phyloP scores from a whole-genome alignment of 2,888 invertebrate species.

The Synergus itoensis region DNA sequence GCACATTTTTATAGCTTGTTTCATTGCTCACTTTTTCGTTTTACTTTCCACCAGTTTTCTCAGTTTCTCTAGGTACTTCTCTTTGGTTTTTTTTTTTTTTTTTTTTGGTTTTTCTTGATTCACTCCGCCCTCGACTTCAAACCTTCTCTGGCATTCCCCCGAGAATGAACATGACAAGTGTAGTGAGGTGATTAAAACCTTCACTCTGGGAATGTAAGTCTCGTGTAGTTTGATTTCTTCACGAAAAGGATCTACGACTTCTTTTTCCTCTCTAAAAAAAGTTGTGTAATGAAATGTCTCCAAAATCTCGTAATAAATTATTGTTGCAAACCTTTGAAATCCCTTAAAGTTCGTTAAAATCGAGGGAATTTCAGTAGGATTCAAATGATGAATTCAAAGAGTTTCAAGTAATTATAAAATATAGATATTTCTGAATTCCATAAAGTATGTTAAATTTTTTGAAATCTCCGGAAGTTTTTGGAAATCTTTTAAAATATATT shows the following conservation, averaged over 20 bases:
- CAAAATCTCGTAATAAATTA: too few relatives aligned
- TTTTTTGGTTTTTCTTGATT: slow-evolving; percentile 22
- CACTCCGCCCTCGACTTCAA: background rate
- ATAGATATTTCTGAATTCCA: too few relatives aligned
- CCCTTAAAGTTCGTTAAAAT: too few relatives aligned
- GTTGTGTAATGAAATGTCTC: too few relatives aligned
- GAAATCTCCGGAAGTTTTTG: too few relatives aligned
- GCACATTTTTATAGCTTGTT: slow-evolving; percentile 27
- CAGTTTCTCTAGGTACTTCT: slow-evolving; percentile 2
- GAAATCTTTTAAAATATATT: too few relatives aligned
- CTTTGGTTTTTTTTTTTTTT: slow-evolving; percentile 14
- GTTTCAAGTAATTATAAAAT: too few relatives aligned
- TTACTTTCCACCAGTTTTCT: background rate
- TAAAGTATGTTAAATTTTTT: too few relatives aligned
- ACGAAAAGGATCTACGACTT: background rate
- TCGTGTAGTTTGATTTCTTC: slow-evolving; percentile 16
- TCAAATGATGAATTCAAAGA: too few relatives aligned
- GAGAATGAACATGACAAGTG: slow-evolving; percentile 34
- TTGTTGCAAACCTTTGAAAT: too few relatives aligned
- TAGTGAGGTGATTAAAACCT: slow-evolving; percentile 26
- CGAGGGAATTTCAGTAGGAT: too few relatives aligned
- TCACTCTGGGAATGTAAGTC: slow-evolving; percentile 18
- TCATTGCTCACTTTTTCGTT: slow-evolving; percentile 14
- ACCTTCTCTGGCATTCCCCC: slow-evolving; percentile 10
- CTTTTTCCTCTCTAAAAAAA: too few relatives aligned